These are phyloP conservation scores for Magallana nippona DNA, from an alignment of 2,888 invertebrate species.

Conservation along the genomic window DNA sequence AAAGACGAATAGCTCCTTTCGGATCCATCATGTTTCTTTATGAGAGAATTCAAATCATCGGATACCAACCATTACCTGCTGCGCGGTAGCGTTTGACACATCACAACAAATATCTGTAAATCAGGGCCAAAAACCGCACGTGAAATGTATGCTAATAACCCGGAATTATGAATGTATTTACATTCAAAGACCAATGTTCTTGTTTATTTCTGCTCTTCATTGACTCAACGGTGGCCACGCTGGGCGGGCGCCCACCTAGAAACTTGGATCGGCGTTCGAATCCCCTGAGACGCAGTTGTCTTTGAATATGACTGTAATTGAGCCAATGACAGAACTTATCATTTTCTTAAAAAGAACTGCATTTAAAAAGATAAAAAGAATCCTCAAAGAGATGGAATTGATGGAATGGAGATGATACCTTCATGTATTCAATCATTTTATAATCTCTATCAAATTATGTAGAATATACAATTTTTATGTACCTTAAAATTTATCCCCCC, in stretches of 20 bases:
- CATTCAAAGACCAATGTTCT: neutral
- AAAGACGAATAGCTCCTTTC: neutral
- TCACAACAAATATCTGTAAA: neutral
- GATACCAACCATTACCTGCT: neutral
- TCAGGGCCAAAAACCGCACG: neutral
- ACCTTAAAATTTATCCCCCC: too few relatives aligned
- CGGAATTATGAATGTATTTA: slow-evolving; percentile 10
- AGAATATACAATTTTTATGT: too few relatives aligned
- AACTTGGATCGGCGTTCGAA: neutral
- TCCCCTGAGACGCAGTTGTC: neutral
- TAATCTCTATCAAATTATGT: too few relatives aligned
- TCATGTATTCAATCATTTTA: too few relatives aligned
- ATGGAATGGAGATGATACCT: too few relatives aligned
- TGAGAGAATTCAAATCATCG: neutral
- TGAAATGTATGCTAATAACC: neutral
- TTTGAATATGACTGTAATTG: neutral
- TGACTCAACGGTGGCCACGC: neutral
- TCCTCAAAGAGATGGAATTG: too few relatives aligned
- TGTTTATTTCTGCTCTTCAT: neutral
- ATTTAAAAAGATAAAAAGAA: too few relatives aligned
- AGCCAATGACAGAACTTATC: too few relatives aligned
- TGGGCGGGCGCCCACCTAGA: slow-evolving; percentile 14
- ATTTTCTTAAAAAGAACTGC: too few relatives aligned
- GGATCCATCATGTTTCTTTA: neutral
- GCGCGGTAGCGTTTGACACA: neutral